Evolutionary conservation across 2,888 invertebrate species (phyloP).

Genomic region (Tachina fera): DNA sequence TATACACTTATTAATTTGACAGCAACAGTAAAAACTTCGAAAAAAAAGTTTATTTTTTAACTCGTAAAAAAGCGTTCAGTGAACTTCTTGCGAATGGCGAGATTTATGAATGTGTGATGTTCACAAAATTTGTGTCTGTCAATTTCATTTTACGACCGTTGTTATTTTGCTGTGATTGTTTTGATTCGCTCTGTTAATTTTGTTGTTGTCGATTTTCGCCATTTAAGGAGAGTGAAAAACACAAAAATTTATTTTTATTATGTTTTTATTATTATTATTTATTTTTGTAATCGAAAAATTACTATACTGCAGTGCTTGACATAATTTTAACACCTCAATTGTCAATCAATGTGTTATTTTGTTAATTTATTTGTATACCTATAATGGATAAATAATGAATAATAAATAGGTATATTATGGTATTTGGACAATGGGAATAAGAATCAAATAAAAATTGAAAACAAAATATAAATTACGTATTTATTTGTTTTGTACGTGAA

Average conservation of each 20-base stretch:
- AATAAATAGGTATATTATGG: slow-evolving; percentile 47
- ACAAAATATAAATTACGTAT: background rate
- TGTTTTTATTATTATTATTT: background rate
- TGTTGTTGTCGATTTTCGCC: background rate
- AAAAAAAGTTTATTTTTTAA: background rate
- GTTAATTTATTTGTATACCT: slow-evolving; percentile 16
- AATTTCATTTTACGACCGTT: slow-evolving; percentile 2
- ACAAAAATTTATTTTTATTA: background rate
- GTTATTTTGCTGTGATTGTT: slow-evolving; percentile 5
- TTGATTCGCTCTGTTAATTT: slow-evolving; percentile 3
- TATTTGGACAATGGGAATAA: background rate
- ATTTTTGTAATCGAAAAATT: background rate
- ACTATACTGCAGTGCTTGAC: slow-evolving; percentile 17
- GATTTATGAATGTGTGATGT: slow-evolving; percentile 50
- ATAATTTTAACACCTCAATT: slow-evolving; percentile 52
- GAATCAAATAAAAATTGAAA: background rate
- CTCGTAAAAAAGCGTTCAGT: slow-evolving; percentile 53
- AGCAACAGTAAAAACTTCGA: slow-evolving; percentile 8
- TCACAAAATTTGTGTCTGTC: slow-evolving; percentile 27
- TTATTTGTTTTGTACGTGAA: slow-evolving; percentile 12
- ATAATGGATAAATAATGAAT: slow-evolving; percentile 40
- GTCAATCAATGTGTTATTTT: slow-evolving; percentile 20
- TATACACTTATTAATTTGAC: slow-evolving; percentile 46
- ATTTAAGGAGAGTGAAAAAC: background rate
- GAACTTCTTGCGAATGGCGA: slow-evolving; percentile 36